Evolutionary conservation across 2,888 invertebrate species (phyloP), one percentile per base, ranked within the genome.

Genomic region (Koerneria pararmatus): DNA sequence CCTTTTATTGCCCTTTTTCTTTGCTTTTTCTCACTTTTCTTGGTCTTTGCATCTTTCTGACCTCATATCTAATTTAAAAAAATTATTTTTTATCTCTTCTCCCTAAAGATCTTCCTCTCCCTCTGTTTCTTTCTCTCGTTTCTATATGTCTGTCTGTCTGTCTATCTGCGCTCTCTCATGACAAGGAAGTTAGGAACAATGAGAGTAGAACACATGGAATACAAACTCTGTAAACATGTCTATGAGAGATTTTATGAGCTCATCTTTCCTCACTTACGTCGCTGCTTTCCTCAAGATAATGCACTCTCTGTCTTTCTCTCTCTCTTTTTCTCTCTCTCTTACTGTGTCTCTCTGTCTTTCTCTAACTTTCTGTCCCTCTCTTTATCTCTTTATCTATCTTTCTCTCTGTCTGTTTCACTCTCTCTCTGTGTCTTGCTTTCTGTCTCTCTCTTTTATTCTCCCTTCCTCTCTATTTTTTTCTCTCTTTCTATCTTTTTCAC

Each of bases 321-420:
- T n/a, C 51, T 51, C n/a, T 27, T 22, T 51, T 27, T 51, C n/a
- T 27, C n/a, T 51, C 51, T 51, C 51, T 27, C n/a, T 51, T 27
- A 22, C n/a, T 27, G 8, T 51, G 22, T 51, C n/a, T 27, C n/a
- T n/a, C 51, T 51, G 8, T 27, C n/a, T 51, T 27, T 51, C n/a
- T 27, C n/a, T 51, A n/a, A 22, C 51, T 27, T 22, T 51, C 51
- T 51, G 8, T 27, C n/a, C 24, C 51, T 51, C 51, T 27, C n/a
- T 51, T 27, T 51, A 8, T 27, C 24, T 51, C 51, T 51, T 22
- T 27, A 8, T n/a, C 51, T 51, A 8, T 27, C n/a, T 51, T 27
- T 51, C n/a, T 27, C n/a, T 51, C 51, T 51, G 22, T 27, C 24
- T 51, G 22, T 51, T 51, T 27, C n/a, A 22, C 51, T 51, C 51